Conservation (phyloP, 1,140 invertebrate genomes). For the Helicoverpa zea region DNA sequence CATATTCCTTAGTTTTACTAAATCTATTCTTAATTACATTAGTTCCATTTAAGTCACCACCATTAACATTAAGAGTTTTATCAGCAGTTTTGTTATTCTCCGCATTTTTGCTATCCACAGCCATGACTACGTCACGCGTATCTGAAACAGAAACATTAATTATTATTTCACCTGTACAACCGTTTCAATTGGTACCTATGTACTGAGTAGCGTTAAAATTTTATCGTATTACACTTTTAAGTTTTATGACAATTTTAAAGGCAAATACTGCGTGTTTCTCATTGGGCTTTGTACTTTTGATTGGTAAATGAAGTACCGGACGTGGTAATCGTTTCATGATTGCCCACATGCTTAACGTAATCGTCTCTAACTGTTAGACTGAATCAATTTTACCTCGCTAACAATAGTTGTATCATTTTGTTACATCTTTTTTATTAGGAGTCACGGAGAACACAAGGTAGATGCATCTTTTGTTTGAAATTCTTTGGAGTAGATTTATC, state of each 20-base stretch:
- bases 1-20: constrained; percentile 63
- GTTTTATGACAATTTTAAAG: background rate
- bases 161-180: constrained; percentile 38
- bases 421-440: constrained; percentile 18
- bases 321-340: constrained; percentile 80
- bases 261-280: constrained; percentile 43
- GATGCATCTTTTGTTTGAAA: constrained; percentile 8
- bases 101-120: constrained; percentile 66
- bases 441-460: background rate
- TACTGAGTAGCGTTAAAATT: constrained; percentile 3
- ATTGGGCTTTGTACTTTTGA: constrained; percentile 66
- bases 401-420: constrained; percentile 68
- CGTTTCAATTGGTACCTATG: background rate
- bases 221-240: background rate
- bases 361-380: constrained; percentile 66
- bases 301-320: constrained; percentile 81
- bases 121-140: constrained; percentile 66
- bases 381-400: constrained; percentile 77
- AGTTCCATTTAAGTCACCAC: constrained; percentile 71
- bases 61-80: constrained; percentile 63
- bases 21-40: constrained; percentile 71
- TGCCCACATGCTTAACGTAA: constrained; percentile 77
- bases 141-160: constrained; percentile 68
- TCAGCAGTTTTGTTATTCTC: constrained; percentile 64
- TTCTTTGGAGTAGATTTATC: constrained; percentile 33